Conservation (phyloP, 2,888 invertebrate species). For the Dermolepida albohirtum region DNA sequence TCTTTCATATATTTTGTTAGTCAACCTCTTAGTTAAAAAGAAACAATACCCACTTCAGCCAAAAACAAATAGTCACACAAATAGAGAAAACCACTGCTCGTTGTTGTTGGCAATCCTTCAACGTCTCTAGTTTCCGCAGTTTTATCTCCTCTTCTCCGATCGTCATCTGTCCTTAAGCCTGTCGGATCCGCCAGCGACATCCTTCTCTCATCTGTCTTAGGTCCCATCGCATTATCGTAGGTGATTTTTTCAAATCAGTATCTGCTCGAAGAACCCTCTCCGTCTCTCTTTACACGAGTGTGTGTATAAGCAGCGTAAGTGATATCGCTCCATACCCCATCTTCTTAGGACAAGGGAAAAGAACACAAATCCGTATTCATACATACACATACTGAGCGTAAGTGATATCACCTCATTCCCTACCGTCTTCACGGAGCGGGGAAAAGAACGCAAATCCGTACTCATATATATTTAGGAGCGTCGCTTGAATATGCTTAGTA, state of each 20-base stretch:
- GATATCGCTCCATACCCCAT: not conserved
- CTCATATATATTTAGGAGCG: conserved; percentile 14
- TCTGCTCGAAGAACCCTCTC: conserved; percentile 5
- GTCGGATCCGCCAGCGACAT: conserved; percentile 58
- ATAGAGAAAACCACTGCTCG: conserved; percentile 25
- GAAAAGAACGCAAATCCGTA: conserved; percentile 16
- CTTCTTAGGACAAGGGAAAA: not conserved
- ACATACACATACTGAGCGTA: not conserved
- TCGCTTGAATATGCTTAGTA: conserved; percentile 1
- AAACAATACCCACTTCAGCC: conserved; percentile 6
- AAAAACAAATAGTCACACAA: conserved; percentile 7
- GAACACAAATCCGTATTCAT: not conserved
- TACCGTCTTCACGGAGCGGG: not conserved
- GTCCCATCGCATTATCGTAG: conserved; percentile 51
- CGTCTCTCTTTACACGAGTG: too few species aligned
- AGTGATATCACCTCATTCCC: conserved; percentile 5
- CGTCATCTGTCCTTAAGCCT: conserved; percentile 57
- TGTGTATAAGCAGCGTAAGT: too few species aligned
- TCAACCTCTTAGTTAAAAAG: not conserved
- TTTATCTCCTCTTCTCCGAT: conserved; percentile 53
- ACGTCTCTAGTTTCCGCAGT: conserved; percentile 55
- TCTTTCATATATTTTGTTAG: too few species aligned
- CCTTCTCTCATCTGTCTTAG: conserved; percentile 60
- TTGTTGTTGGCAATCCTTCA: conserved; percentile 52
- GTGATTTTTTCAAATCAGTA: conserved; percentile 48